Base-by-base conservation (phyloP, 2,888 invertebrate genomes). In the Yponomeuta malinellus region DNA sequence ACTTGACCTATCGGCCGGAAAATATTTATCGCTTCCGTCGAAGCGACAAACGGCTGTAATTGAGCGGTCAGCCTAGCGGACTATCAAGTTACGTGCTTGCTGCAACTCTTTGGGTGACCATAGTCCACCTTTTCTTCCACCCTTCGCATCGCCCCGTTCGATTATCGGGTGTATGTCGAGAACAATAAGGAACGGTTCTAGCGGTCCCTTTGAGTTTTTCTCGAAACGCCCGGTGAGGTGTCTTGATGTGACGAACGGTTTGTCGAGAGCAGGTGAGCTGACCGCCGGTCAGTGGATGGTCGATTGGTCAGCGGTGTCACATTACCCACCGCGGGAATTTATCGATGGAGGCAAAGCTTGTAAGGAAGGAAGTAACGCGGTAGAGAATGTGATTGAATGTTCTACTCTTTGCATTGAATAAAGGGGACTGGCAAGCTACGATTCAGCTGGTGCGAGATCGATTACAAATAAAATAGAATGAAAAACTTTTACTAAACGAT, bases 31-130 rank as follows among this genome's bases (percentile, higher is more conserved):
- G 83, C 85, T 89, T 90, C 90, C 90, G 85, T 81, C 78, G 75
- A 78, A 77, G 74, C 78, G 80, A 85, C 85, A 85, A 82, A 86
- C 88, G 86, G 82, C 79, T 74, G 82, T 89, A 88, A 91, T 91
- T 89, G 90, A 91, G 89, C 84, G 84, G 87, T 91, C 90, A 89
- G 82, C 78, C 84, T 86, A 85, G 83, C 88, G 78, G 83, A 82
- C 84, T 89, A 89, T 90, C 90, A 78, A 81, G 81, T 90, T 90
- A 84, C 86, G 84, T 82, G 84, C 85, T 84, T 83, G 83, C 67
- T 15, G 31, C 63, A 70, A 63, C 70, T 69, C 63, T 48, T 48
- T 59, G 48, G 43, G 31, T 43, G 43, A 43, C 43, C 43, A 43
- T 43, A 43, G 43, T 8, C 23, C 29, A 68, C 12, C 68, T 52